Evolutionary conservation across 2,113 vertebrate species (phyloP).

Genomic region (Mixornis gularis): DNA sequence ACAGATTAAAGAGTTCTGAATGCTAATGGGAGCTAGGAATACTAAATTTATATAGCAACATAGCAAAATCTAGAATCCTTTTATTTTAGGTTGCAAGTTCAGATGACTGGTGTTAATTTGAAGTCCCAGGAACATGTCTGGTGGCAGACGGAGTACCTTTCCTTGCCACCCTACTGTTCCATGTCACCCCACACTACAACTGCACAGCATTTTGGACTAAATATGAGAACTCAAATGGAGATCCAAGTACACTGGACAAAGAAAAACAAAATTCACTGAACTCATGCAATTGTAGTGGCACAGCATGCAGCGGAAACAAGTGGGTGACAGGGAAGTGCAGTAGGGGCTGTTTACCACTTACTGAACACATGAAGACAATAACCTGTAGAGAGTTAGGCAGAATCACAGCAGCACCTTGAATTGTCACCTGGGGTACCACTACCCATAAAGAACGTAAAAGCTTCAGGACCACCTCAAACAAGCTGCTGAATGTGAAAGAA

Average conservation of each 20-base stretch:
- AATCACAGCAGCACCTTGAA: not conserved
- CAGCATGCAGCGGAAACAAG: rapidly evolving
- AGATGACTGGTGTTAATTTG: not conserved
- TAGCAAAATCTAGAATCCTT: not conserved
- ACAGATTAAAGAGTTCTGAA: not conserved
- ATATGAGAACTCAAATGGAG: not conserved
- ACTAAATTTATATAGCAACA: not conserved
- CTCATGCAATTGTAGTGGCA: not conserved
- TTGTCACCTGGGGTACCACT: not conserved
- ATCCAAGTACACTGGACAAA: not conserved
- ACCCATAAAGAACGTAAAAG: not conserved
- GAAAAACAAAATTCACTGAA: not conserved
- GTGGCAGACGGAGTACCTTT: not conserved
- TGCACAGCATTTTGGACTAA: not conserved
- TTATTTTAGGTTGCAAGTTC: not conserved
- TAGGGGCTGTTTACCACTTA: not conserved
- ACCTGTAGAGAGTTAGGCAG: not conserved
- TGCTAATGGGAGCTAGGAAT: not conserved
- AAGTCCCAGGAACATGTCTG: not conserved
- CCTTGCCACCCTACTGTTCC: not conserved
- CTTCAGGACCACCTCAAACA: not conserved
- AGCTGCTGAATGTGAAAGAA: not conserved
- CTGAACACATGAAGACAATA: not conserved
- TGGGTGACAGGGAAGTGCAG: not conserved
- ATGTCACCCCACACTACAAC: not conserved